Evolutionary conservation across 2,113 vertebrate species (phyloP).

Genomic region (Xiphorhynchus elegans): DNA sequence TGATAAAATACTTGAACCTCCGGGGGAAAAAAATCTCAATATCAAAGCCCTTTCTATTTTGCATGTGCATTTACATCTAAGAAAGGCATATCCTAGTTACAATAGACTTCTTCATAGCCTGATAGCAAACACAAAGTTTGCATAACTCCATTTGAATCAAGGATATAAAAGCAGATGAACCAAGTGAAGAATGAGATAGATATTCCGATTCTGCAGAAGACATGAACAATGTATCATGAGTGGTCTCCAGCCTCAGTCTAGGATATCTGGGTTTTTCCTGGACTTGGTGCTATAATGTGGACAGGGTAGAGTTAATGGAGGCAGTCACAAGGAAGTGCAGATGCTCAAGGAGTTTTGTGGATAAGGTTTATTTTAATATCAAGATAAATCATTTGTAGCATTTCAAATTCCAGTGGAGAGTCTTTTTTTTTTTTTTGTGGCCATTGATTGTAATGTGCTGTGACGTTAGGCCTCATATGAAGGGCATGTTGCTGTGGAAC

Average conservation of each 20-base stretch:
- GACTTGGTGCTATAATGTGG: not conserved
- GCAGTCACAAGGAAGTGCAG: not conserved
- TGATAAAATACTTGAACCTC: conserved; percentile 38
- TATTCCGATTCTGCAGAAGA: not conserved
- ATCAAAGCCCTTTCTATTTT: conserved; percentile 34
- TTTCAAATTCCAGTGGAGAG: not conserved
- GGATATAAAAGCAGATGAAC: not conserved
- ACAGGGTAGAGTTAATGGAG: not conserved
- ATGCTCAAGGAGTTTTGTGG: not conserved
- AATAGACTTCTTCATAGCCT: not conserved
- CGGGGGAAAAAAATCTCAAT: not conserved
- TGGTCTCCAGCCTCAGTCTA: not conserved
- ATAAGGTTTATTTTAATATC: not conserved
- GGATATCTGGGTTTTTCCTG: not conserved
- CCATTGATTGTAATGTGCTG: not conserved
- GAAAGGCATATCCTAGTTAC: not conserved
- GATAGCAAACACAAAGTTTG: not conserved
- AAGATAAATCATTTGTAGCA: not conserved
- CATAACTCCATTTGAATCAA: not conserved
- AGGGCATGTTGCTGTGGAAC: not conserved
- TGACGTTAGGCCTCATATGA: not conserved
- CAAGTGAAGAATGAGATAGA: not conserved
- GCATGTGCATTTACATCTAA: conserved; percentile 10
- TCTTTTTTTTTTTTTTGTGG: not conserved
- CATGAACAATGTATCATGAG: not conserved